Evolutionary conservation across 2,888 invertebrate genomes (phyloP), one percentile per base, ranked within the genome.

Genomic region (Stramonita haemastoma): DNA sequence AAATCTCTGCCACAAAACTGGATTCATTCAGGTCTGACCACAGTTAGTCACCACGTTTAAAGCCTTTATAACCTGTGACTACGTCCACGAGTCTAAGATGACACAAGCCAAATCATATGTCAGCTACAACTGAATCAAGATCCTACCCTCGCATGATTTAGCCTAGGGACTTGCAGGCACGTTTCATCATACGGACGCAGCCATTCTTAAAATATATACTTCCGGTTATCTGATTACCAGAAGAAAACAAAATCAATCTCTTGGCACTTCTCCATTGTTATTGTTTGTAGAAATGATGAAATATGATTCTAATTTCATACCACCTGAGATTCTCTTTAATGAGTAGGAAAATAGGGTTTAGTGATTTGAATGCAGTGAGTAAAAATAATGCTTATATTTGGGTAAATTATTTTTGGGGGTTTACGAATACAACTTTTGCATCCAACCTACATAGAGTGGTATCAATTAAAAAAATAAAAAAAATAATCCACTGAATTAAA

Each of bases 181-280:
- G 87, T 91, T 91, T 90, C 91, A 91, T 91, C 91, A 91, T 57
- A 83, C 88, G 91, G 91, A 86, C 88, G 91, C 91, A 60, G 91
- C 90, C 91, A 91, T 91, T 13, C 87, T 90, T 90, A 29, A 81
- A 81, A 26, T 26, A 36, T 26, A 60, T 56, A 66, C 60, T 85
- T 85, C 84, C 84, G 84, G 84, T 85, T 26, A 26, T 22, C 17
- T 46, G 46, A 1, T 57, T 46, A 85, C 34, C 84, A n/a, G 17
- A 46, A 57, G 29, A 29, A 85, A 57, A 15, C n/a, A 29, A 85
- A 85, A 29, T 46, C 8, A 46, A 46, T 8, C 46, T 46, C 46
- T 46, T 46, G 13, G 2, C 66, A 66, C 13, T 13, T 66, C 26
- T 66, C 19, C 66, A 66, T 66, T 6, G 66, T 66, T 66, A 17